Percentiles rank a stretch among this genome's conserved stretches.
Evolutionary conservation across 2,888 invertebrate genomes (phyloP).

Genomic region (Xiphydria camelus): DNA sequence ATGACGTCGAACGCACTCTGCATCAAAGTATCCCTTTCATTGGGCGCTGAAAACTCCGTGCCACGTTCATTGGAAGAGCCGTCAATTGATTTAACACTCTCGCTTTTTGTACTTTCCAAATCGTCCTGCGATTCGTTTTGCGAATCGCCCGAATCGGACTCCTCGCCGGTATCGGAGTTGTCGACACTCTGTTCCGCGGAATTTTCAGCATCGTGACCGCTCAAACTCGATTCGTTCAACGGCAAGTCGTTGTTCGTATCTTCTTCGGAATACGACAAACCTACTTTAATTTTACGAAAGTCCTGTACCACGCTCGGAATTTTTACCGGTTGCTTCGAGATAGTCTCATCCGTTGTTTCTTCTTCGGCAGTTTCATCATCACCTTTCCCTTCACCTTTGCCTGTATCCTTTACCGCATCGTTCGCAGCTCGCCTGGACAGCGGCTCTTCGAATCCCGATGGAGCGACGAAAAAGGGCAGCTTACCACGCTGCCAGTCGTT

Average conservation of each 20-base stretch:
- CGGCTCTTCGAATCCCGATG: slow-evolving; percentile 79
- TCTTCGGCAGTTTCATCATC: slow-evolving; percentile 6
- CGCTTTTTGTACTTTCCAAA: too few relatives aligned
- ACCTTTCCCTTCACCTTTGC: slow-evolving; percentile 46
- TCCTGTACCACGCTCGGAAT: slow-evolving; percentile 73
- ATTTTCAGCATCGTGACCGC: slow-evolving; percentile 4
- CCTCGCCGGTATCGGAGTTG: slow-evolving; percentile 9
- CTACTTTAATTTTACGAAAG: slow-evolving; percentile 79
- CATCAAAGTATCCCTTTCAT: slow-evolving; percentile 54
- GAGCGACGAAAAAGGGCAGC: slow-evolving; percentile 90
- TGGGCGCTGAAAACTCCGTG: too few relatives aligned
- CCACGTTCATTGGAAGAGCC: too few relatives aligned
- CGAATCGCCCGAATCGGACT: slow-evolving; percentile 1
- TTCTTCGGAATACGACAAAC: slow-evolving; percentile 67
- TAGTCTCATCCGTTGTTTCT: too few relatives aligned
- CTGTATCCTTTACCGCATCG: slow-evolving; percentile 38
- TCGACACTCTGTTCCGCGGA: slow-evolving; percentile 6
- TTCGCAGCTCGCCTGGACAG: slow-evolving; percentile 36
- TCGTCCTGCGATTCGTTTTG: slow-evolving; percentile 19
- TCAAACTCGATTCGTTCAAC: slow-evolving; percentile 8
- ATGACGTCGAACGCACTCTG: slow-evolving; percentile 46
- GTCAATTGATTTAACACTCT: slow-evolving; percentile 25
- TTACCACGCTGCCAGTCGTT: slow-evolving; percentile 99
- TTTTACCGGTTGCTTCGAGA: slow-evolving; percentile 57
- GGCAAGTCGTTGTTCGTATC: slow-evolving; percentile 56